Percentiles rank a stretch among this genome's conserved stretches.
Evolutionary conservation across 2,797 vertebrate species (phyloP).

Genomic region (Echiichthys vipera): DNA sequence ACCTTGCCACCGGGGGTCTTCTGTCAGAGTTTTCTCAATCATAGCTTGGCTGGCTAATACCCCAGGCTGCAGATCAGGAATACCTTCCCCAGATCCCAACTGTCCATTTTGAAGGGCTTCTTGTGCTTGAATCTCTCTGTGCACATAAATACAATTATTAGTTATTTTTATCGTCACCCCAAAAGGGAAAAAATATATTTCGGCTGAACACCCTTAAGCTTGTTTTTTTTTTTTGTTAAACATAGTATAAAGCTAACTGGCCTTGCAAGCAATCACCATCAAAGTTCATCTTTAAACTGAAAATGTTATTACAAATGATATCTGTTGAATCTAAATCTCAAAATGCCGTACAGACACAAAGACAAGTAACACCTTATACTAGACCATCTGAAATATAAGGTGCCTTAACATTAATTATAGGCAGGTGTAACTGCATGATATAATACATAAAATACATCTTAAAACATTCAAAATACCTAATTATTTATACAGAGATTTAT

Average conservation of each 20-base stretch:
- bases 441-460: not conserved
- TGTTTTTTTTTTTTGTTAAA: no score
- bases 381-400: not conserved
- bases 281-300: not conserved
- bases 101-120: constrained; percentile 94
- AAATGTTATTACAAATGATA: not conserved
- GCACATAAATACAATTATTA: constrained; percentile 35
- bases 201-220: rapidly evolving
- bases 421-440: not conserved
- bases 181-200: not conserved
- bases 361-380: not conserved
- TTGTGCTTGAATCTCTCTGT: constrained; percentile 94
- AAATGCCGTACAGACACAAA: not conserved
- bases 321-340: not conserved
- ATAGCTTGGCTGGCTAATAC: constrained; percentile 95
- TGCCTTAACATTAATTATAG: not conserved
- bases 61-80: constrained; percentile 91
- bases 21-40: constrained; percentile 94
- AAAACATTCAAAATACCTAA: not conserved
- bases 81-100: constrained; percentile 87
- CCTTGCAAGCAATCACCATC: not conserved
- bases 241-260: no score
- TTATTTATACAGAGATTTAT: not conserved
- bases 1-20: constrained; percentile 97
- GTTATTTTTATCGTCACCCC: not conserved